Conservation (phyloP, 2,888 invertebrate species). For the Calameuta pallipes region DNA sequence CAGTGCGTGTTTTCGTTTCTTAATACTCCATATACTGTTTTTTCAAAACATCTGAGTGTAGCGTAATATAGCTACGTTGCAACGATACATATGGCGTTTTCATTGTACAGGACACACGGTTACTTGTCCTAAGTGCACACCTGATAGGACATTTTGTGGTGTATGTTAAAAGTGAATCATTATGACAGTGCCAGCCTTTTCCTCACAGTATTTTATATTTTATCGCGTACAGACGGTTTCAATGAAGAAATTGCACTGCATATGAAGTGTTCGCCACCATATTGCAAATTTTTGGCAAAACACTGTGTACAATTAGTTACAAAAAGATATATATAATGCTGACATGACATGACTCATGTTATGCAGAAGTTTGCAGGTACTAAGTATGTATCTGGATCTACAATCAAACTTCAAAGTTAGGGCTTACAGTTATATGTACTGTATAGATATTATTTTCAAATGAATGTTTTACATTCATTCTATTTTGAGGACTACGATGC, state of each 20-base stretch:
- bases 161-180: background rate
- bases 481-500: background rate
- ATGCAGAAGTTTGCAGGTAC: conserved; percentile 53
- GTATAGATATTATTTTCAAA: background rate
- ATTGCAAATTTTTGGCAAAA: conserved; percentile 15
- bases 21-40: conserved; percentile 38
- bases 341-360: conserved; percentile 61
- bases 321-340: conserved; percentile 24
- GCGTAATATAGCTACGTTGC: background rate
- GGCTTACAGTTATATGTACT: too few relatives aligned
- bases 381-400: conserved; percentile 21
- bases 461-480: background rate
- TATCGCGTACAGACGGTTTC: conserved; percentile 25
- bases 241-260: conserved; percentile 7
- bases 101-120: background rate
- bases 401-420: too few relatives aligned
- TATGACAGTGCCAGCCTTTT: background rate
- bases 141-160: background rate
- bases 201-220: conserved; percentile 50
- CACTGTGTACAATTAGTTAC: background rate
- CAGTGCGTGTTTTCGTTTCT: conserved; percentile 69
- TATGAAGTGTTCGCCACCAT: conserved; percentile 15
- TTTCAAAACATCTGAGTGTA: background rate
- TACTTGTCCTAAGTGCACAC: background rate
- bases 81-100: background rate